Conservation (phyloP, 35 echinoderm and acorn worm genomes). For the Heliocidaris erythrogramma region DNA sequence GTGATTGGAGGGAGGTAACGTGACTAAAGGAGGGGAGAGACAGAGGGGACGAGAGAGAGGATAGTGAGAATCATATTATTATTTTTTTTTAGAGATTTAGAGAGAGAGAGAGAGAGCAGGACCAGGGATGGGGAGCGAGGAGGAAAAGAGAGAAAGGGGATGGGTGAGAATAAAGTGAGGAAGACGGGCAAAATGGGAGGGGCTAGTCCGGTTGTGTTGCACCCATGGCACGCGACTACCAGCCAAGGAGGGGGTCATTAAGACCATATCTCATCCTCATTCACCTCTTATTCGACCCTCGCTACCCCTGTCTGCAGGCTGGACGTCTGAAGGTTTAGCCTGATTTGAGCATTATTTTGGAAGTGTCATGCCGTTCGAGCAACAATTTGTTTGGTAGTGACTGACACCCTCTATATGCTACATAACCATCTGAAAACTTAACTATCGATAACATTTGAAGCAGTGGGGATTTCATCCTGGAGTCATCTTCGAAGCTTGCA, state of each 20-base stretch:
- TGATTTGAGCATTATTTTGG: not conserved
- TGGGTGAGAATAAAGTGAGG: not conserved
- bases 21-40: too few species aligned
- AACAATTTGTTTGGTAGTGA: not conserved
- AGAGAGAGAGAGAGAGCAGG: not conserved
- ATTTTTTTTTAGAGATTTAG: too few species aligned
- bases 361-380: not conserved
- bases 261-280: not conserved
- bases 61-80: too few species aligned
- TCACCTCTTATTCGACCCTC: not conserved
- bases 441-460: too few species aligned
- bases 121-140: too few species aligned
- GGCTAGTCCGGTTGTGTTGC: not conserved
- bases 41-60: too few species aligned
- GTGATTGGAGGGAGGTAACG: not conserved
- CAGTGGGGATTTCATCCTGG: too few species aligned
- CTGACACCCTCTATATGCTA: not conserved
- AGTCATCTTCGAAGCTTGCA: too few species aligned
- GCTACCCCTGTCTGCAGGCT: not conserved
- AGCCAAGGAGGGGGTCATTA: not conserved
- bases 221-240: constrained; percentile 3
- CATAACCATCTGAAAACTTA: too few species aligned
- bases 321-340: not conserved
- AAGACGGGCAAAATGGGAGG: not conserved
- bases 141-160: not conserved